Conservation (phyloP, 2,888 invertebrate genomes). For the Zaprionus lineosus region DNA sequence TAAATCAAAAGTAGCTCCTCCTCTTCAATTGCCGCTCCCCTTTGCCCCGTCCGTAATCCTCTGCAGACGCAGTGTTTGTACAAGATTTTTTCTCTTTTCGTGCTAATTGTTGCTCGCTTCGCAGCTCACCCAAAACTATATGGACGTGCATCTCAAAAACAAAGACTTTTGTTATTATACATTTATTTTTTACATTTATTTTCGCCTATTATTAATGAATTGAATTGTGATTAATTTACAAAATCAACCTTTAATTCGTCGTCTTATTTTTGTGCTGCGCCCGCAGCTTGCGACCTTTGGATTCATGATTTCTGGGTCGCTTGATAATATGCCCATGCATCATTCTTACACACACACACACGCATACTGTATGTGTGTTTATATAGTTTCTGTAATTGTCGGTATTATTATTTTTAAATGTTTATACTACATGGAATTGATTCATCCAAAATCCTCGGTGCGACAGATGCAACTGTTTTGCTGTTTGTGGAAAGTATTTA, state of each 20-base stretch:
- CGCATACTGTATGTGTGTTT: constrained; percentile 27
- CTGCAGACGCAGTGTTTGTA: too few relatives aligned
- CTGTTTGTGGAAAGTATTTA: constrained; percentile 58
- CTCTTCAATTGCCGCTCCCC: too few relatives aligned
- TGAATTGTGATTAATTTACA: constrained; percentile 41
- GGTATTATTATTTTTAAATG: constrained; percentile 69
- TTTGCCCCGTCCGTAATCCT: too few relatives aligned
- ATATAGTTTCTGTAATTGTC: constrained; percentile 55
- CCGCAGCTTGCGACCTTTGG: neutral
- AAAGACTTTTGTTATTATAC: constrained; percentile 71
- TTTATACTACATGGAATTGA: constrained; percentile 67
- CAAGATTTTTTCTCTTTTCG: constrained; percentile 17
- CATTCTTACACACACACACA: constrained; percentile 29
- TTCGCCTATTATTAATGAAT: constrained; percentile 35
- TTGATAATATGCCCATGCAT: constrained; percentile 17
- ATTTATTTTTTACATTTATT: constrained; percentile 37
- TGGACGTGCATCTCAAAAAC: constrained; percentile 71
- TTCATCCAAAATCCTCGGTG: constrained; percentile 30
- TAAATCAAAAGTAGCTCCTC: too few relatives aligned
- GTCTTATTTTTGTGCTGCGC: constrained; percentile 1
- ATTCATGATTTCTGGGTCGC: constrained; percentile 6
- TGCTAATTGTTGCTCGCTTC: constrained; percentile 47
- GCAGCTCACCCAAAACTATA: constrained; percentile 50
- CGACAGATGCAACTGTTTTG: constrained; percentile 26
- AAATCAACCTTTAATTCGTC: constrained; percentile 19